Evolutionary conservation across 2,113 vertebrate species (phyloP).

Genomic region (Polyodon spathula): DNA sequence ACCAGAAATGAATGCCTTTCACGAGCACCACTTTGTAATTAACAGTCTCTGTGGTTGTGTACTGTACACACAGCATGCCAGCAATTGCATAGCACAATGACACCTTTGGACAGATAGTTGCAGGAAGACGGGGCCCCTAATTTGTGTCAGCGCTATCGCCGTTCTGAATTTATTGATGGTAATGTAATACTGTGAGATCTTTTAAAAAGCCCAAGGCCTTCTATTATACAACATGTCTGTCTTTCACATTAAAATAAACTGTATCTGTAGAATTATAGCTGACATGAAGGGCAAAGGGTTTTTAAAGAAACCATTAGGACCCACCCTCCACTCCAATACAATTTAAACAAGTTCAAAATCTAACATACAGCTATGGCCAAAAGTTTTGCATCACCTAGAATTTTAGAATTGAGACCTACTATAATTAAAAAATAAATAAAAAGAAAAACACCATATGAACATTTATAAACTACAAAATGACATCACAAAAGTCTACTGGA

Average conservation of each 20-base stretch:
- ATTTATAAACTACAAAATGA: no score
- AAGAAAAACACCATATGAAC: no score
- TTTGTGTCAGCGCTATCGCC: conserved; percentile 39
- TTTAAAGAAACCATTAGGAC: conserved; percentile 27
- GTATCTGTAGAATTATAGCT: conserved; percentile 36
- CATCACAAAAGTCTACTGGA: no score
- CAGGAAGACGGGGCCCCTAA: conserved; percentile 31
- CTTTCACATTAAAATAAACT: conserved; percentile 39
- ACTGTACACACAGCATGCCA: conserved; percentile 12
- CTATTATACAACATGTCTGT: conserved; percentile 40
- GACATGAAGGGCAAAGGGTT: conserved; percentile 37
- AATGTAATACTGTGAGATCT: conserved; percentile 37
- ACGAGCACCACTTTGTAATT: conserved; percentile 25
- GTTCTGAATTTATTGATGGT: conserved; percentile 39
- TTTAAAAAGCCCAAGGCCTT: conserved; percentile 33
- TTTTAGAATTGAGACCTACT: no score
- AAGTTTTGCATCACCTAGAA: no score
- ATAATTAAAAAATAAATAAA: no score
- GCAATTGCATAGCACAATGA: conserved; percentile 24
- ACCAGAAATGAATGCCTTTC: conserved; percentile 22
- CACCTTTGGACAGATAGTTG: conserved; percentile 31
- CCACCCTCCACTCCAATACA: conserved; percentile 23
- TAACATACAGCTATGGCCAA: conserved; percentile 13
- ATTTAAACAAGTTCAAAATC: conserved; percentile 30
- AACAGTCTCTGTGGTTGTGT: conserved; percentile 13